phyloP scores from a whole-genome alignment of 2,113 vertebrate species.

The Amblyopsis rosae region DNA sequence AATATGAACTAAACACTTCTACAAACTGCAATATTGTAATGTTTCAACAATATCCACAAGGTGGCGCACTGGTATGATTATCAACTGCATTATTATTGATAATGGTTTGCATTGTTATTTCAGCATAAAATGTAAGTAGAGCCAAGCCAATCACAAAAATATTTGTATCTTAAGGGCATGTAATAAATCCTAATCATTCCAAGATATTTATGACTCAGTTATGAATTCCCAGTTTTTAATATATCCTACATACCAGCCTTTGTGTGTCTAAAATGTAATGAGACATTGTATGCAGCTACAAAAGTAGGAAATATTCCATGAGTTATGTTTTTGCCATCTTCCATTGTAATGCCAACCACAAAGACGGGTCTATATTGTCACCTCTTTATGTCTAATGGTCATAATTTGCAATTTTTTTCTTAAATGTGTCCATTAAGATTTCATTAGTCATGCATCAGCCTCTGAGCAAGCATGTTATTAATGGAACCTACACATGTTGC shows the following conservation, averaged over 20 bases:
- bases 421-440: neutral
- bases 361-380: constrained; percentile 9
- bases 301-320: neutral
- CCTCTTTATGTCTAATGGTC: neutral
- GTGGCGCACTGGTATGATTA: too few species aligned
- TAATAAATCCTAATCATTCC: constrained; percentile 2
- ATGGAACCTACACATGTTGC: constrained; percentile 1
- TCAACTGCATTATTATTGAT: too few species aligned
- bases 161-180: neutral
- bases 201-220: constrained; percentile 1
- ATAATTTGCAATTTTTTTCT: constrained; percentile 1
- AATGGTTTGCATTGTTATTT: too few species aligned
- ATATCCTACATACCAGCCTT: constrained; percentile 13
- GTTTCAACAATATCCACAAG: too few species aligned
- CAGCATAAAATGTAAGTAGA: too few species aligned
- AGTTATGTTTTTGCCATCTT: neutral
- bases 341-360: neutral
- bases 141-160: too few species aligned
- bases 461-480: neutral
- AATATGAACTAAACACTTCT: too few species aligned
- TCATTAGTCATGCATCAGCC: neutral
- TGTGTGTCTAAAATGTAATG: constrained; percentile 36
- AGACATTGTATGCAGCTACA: neutral
- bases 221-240: constrained; percentile 24
- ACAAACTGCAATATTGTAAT: too few species aligned